These are phyloP conservation scores for Tiliqua scincoides DNA, from an alignment of 2,113 vertebrate genomes.

Conservation along the genomic window DNA sequence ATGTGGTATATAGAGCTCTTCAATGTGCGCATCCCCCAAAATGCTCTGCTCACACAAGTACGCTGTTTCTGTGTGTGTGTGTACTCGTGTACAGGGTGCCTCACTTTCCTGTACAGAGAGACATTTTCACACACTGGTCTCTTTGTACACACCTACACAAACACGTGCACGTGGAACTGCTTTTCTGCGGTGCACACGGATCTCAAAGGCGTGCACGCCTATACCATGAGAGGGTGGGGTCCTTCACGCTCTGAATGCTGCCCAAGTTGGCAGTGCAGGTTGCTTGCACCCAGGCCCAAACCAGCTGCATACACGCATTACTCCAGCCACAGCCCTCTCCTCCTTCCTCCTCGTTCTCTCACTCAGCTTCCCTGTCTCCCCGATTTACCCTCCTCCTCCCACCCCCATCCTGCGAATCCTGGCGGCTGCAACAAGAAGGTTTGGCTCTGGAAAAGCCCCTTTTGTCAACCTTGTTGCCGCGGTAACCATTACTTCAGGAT, in stretches of 20 bases:
- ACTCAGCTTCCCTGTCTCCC: slow-evolving; percentile 22
- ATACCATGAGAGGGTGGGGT: neutral
- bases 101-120: neutral
- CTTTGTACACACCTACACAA: neutral
- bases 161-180: neutral
- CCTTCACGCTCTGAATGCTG: neutral
- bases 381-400: neutral
- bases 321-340: neutral
- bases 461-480: slow-evolving; percentile 52
- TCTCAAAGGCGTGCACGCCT: neutral
- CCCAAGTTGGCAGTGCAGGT: no score
- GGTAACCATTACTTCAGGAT: slow-evolving; percentile 62
- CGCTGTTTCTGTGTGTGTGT: neutral
- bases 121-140: neutral
- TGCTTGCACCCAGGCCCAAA: neutral
- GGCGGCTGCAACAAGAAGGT: neutral
- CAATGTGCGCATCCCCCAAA: neutral
- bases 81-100: no score
- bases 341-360: neutral
- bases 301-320: neutral
- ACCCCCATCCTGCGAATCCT: slow-evolving; percentile 21
- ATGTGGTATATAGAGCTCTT: neutral
- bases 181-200: neutral
- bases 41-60: neutral
- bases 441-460: slow-evolving; percentile 47